These are phyloP conservation scores for Antennarius striatus DNA, from an alignment of 2,113 vertebrate species.

Conservation along the genomic window DNA sequence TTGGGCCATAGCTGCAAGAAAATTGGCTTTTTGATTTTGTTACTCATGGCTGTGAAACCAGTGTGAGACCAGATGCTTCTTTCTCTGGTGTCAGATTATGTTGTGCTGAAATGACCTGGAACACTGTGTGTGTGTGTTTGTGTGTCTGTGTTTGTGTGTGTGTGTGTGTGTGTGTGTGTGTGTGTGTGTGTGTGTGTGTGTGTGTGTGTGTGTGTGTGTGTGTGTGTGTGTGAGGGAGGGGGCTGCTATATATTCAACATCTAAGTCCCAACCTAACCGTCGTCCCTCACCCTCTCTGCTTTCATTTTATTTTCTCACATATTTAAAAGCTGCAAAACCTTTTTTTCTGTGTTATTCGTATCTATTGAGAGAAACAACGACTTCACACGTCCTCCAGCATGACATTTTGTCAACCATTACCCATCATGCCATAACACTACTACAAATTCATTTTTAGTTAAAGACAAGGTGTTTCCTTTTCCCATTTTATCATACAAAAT, in stretches of 20 bases:
- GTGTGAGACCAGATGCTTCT: constrained; percentile 48
- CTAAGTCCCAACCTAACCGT: constrained; percentile 20
- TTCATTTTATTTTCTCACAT: constrained; percentile 33
- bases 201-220: constrained; percentile 2
- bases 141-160: too few relatives aligned
- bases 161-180: constrained; percentile 4
- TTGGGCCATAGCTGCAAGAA: constrained; percentile 38
- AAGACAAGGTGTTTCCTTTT: constrained; percentile 15
- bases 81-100: constrained; percentile 52
- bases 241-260: constrained; percentile 12
- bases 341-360: background rate
- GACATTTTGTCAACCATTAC: constrained; percentile 11
- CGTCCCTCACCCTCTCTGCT: constrained; percentile 15
- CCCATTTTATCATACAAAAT: background rate
- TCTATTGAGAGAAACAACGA: constrained; percentile 2
- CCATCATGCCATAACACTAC: constrained; percentile 1
- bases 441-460: constrained; percentile 15
- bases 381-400: background rate
- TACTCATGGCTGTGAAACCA: constrained; percentile 41
- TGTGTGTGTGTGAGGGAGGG: constrained; percentile 11
- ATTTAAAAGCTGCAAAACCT: constrained; percentile 23
- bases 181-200: constrained; percentile 3
- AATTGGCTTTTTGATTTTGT: constrained; percentile 57
- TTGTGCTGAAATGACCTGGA: constrained; percentile 61
- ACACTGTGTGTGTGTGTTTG: constrained; percentile 17